Conservation (phyloP, 2,797 vertebrate species). For the Brachyrhaphis roseni region DNA sequence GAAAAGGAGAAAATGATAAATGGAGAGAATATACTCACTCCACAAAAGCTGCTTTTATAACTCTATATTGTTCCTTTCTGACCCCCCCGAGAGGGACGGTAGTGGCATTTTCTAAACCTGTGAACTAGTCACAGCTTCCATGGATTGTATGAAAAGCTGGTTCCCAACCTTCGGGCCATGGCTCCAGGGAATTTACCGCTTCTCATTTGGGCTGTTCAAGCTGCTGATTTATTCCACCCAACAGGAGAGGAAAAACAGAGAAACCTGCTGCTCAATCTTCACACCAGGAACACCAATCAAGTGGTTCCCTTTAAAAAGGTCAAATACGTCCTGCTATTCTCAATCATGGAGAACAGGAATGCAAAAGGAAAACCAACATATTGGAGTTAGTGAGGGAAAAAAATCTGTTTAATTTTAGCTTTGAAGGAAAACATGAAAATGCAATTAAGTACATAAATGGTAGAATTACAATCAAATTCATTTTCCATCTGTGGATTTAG, state of each 20-base stretch:
- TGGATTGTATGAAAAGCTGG: conserved; percentile 53
- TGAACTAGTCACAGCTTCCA: conserved; percentile 60
- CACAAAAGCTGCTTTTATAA: conserved; percentile 8
- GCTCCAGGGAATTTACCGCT: conserved; percentile 12
- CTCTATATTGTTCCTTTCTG: conserved; percentile 51
- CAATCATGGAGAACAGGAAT: not conserved
- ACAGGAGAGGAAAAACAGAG: conserved; percentile 16
- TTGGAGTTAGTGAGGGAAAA: not conserved
- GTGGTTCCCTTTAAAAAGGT: conserved; percentile 8
- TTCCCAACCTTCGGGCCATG: conserved; percentile 31
- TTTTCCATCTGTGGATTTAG: not conserved
- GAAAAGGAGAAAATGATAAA: not conserved
- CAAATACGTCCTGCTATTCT: conserved; percentile 1
- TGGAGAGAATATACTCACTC: not conserved
- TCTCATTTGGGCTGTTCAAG: not conserved
- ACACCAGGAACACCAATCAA: conserved; percentile 4
- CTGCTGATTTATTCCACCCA: not conserved
- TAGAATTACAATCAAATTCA: not conserved
- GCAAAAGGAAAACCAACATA: not conserved
- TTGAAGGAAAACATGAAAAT: not conserved
- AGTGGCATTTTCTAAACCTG: conserved; percentile 35
- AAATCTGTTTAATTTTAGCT: not conserved
- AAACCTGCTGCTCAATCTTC: conserved; percentile 26
- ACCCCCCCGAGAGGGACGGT: conserved; percentile 30
- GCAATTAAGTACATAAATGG: not conserved